These are phyloP conservation scores for Poecile atricapillus DNA, from an alignment of 2,113 vertebrate species.

Conservation along the genomic window DNA sequence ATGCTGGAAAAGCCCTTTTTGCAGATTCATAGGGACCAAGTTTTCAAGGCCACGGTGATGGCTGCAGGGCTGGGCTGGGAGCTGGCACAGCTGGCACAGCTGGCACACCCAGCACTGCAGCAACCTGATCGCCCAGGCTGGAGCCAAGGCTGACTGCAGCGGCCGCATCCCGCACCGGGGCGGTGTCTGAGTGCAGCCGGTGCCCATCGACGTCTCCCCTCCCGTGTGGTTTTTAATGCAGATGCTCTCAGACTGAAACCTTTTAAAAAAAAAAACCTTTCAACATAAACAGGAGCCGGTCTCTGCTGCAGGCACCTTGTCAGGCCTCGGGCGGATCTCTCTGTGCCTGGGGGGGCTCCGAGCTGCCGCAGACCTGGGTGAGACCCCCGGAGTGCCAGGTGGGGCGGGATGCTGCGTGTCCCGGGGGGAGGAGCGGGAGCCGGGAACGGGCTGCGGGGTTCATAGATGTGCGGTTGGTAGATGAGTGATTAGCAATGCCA, in stretches of 20 bases:
- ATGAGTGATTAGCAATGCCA: background rate
- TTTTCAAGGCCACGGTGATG: fast-evolving
- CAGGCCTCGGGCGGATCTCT: background rate
- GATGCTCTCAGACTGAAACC: background rate
- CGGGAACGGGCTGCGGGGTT: background rate
- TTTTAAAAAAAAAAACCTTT: background rate
- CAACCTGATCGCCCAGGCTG: background rate
- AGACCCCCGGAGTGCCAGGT: background rate
- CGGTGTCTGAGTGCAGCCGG: fast-evolving
- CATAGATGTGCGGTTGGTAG: background rate
- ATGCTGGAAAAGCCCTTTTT: background rate
- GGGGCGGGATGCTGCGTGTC: background rate
- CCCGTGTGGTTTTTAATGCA: background rate
- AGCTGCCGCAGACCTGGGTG: background rate
- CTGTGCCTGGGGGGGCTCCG: too few relatives aligned
- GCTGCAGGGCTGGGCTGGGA: background rate
- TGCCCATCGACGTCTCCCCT: background rate
- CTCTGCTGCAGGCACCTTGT: background rate
- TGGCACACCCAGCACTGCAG: background rate
- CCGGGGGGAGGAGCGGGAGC: background rate
- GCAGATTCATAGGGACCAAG: background rate
- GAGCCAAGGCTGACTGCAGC: background rate
- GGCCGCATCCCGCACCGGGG: background rate
- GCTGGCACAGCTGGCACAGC: background rate
- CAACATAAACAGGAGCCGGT: background rate